Evolutionary conservation across 2,113 vertebrate genomes (phyloP).

Genomic region (Myotis davidii): DNA sequence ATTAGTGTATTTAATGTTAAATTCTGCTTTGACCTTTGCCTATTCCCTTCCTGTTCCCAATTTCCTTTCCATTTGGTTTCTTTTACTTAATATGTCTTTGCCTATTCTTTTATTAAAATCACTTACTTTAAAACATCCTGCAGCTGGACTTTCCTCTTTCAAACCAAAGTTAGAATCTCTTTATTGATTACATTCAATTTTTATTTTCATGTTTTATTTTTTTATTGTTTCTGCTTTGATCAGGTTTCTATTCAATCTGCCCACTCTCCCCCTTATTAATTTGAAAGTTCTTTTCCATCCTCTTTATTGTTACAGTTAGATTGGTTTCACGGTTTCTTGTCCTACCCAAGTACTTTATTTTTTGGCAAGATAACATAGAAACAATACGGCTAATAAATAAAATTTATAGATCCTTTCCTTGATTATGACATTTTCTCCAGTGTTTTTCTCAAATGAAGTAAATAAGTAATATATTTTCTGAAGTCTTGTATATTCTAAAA

Average conservation of each 20-base stretch:
- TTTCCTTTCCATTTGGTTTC: not conserved
- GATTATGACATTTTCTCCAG: not conserved
- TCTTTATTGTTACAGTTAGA: not conserved
- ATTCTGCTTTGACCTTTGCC: not conserved
- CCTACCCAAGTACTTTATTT: conserved; percentile 18
- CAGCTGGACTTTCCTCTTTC: not conserved
- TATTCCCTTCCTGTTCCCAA: not conserved
- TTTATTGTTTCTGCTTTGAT: not conserved
- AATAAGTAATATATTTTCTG: not conserved
- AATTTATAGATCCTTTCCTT: not conserved
- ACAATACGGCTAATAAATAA: not conserved
- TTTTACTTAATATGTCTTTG: not conserved
- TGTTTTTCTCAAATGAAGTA: not conserved
- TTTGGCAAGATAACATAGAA: not conserved
- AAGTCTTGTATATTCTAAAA: not conserved
- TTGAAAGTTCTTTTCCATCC: not conserved
- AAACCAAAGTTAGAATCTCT: not conserved
- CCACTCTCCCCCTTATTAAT: not conserved
- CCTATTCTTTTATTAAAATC: not conserved
- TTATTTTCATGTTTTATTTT: not conserved
- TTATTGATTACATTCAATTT: not conserved
- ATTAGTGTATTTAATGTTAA: conserved; percentile 14
- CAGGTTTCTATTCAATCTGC: not conserved
- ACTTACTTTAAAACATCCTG: not conserved
- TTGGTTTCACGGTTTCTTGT: not conserved